Conservation (phyloP, 2,888 invertebrate genomes). For the Drosophila demipolita region DNA sequence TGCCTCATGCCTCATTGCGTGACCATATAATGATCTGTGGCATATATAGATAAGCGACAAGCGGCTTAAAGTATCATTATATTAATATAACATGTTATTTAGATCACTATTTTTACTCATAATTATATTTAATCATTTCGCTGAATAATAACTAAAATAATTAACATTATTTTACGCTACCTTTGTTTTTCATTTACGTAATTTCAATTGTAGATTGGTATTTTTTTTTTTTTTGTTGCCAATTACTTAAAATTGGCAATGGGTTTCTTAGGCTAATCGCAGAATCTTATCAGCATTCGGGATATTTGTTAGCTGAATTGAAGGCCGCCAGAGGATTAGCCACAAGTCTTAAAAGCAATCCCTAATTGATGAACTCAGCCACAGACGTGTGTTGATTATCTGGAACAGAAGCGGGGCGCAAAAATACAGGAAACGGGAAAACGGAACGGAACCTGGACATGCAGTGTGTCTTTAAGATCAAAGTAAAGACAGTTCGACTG, state of each 20-base stretch:
- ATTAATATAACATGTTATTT: not conserved
- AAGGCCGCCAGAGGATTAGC: slow-evolving; percentile 6
- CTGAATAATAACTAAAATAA: not conserved
- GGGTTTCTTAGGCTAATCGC: not conserved
- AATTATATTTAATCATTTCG: not conserved
- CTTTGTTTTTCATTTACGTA: not conserved
- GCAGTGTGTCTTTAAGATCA: slow-evolving; percentile 68
- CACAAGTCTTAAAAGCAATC: slow-evolving; percentile 38
- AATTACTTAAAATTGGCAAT: slow-evolving; percentile 15
- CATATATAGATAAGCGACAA: slow-evolving; percentile 14
- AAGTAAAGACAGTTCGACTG: slow-evolving; percentile 60
- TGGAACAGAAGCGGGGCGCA: slow-evolving; percentile 23
- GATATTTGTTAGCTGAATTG: slow-evolving; percentile 10
- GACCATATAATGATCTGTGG: slow-evolving; percentile 19
- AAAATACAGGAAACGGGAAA: slow-evolving; percentile 17
- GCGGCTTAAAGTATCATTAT: not conserved
- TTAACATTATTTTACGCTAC: not conserved
- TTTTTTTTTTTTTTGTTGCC: not conserved
- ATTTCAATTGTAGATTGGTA: not conserved
- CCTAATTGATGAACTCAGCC: slow-evolving; percentile 69
- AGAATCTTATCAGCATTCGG: not conserved
- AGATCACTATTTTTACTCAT: not conserved
- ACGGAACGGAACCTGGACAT: slow-evolving; percentile 7
- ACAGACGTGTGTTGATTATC: slow-evolving; percentile 69
- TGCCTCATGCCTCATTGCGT: slow-evolving; percentile 39